phyloP scores from a whole-genome alignment of 2,888 invertebrate genomes.

The Malthinus flaveolus region DNA sequence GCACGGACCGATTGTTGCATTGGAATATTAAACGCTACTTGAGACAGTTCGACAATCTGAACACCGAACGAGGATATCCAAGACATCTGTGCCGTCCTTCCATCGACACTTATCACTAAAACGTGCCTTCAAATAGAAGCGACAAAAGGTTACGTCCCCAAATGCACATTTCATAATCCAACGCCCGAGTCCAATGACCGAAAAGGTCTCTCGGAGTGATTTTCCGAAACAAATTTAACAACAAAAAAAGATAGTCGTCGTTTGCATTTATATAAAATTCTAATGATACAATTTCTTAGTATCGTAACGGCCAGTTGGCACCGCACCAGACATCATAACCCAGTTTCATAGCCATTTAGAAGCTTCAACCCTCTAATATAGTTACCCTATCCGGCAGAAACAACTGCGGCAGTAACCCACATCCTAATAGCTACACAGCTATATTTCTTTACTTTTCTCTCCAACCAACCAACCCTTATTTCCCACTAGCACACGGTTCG shows the following conservation, averaged over 20 bases:
- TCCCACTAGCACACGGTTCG: constrained; percentile 13
- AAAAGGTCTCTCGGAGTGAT: too few species aligned
- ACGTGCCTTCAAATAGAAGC: too few species aligned
- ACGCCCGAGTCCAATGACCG: too few species aligned
- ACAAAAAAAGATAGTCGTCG: constrained; percentile 1
- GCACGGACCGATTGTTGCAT: too few species aligned
- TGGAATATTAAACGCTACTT: too few species aligned
- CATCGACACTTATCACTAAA: too few species aligned
- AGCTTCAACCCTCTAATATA: constrained; percentile 19
- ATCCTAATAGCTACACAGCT: constrained; percentile 28
- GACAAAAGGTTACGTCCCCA: neutral
- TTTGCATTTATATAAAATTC: constrained; percentile 19
- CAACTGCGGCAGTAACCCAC: constrained; percentile 27
- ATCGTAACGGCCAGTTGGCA: constrained; percentile 39
- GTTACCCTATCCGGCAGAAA: constrained; percentile 18
- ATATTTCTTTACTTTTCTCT: constrained; percentile 31
- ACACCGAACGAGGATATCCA: too few species aligned
- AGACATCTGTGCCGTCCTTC: too few species aligned
- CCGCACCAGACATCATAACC: constrained; percentile 39
- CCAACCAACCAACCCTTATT: constrained; percentile 7
- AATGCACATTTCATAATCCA: neutral
- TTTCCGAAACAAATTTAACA: constrained; percentile 2
- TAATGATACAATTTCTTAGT: constrained; percentile 18
- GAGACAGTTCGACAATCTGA: too few species aligned
- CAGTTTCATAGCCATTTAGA: constrained; percentile 33